Conservation (phyloP, 2,113 vertebrate genomes). For the Aspidoscelis tigris region DNA sequence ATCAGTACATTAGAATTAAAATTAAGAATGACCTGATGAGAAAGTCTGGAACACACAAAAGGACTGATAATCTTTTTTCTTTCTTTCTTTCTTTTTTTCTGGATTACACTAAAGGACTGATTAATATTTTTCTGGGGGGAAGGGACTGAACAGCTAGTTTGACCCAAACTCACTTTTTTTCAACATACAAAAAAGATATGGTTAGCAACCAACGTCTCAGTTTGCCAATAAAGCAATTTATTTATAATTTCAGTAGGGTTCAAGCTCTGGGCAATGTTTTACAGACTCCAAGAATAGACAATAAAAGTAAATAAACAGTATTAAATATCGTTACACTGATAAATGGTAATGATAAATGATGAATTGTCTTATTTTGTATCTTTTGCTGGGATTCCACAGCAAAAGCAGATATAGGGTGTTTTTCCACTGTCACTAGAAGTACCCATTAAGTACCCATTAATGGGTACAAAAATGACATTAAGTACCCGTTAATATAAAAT, state of each 20-base stretch:
- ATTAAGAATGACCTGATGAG: not conserved
- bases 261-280: not conserved
- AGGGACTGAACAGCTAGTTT: not conserved
- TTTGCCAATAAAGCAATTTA: not conserved
- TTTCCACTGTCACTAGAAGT: too few relatives aligned
- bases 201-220: not conserved
- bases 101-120: slow-evolving; percentile 5
- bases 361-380: not conserved
- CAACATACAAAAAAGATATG: not conserved
- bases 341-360: not conserved
- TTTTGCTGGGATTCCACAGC: not conserved
- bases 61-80: not conserved
- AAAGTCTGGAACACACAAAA: slow-evolving; percentile 5
- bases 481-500: not conserved
- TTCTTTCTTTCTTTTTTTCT: not conserved
- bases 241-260: not conserved
- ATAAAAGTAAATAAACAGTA: slow-evolving; percentile 3
- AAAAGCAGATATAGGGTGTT: not conserved
- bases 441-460: too few relatives aligned
- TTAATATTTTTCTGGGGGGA: too few relatives aligned
- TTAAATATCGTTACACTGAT: not conserved
- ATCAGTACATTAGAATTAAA: not conserved
- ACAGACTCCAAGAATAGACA: slow-evolving; percentile 5
- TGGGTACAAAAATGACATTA: too few relatives aligned
- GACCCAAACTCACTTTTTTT: not conserved